phyloP scores from a whole-genome alignment of 30 jellyfish, hydroid and myxozoan species.

The Cassiopea xamachana region DNA sequence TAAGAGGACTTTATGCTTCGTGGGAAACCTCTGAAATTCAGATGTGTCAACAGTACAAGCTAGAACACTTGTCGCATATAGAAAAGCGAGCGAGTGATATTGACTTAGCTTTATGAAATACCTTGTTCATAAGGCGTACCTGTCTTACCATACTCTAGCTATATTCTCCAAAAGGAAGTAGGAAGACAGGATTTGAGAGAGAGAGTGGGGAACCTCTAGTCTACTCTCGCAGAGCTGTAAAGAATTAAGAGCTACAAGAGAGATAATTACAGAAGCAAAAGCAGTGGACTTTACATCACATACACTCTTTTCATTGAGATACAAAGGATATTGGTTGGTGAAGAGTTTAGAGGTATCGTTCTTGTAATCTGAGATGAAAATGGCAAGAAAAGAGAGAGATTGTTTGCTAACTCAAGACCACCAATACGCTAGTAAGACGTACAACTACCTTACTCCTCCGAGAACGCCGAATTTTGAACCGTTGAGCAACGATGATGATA shows the following conservation, averaged over 20 bases:
- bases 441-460: slow-evolving; percentile 65
- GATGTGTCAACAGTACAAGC: slow-evolving; percentile 39
- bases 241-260: not conserved
- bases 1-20: not conserved
- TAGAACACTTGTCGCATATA: slow-evolving; percentile 5
- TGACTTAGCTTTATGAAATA: slow-evolving; percentile 40
- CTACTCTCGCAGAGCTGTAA: not conserved
- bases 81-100: not conserved
- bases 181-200: not conserved
- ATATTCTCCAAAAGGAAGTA: not conserved
- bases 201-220: not conserved
- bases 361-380: not conserved
- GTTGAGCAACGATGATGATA: slow-evolving; percentile 36
- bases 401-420: slow-evolving; percentile 35
- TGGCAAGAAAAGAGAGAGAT: slow-evolving; percentile 66
- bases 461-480: slow-evolving; percentile 39
- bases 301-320: too few species aligned
- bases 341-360: not conserved
- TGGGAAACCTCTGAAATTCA: not conserved
- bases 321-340: not conserved
- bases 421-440: slow-evolving; percentile 38
- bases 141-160: not conserved
- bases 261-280: too few species aligned
- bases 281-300: too few species aligned
- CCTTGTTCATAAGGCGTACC: slow-evolving; percentile 1